A percentile compares a stretch with the other conserved stretches of the same genome.
Evolutionary conservation across 1,140 invertebrate species (phyloP).

Genomic region (Drosophila cardini): DNA sequence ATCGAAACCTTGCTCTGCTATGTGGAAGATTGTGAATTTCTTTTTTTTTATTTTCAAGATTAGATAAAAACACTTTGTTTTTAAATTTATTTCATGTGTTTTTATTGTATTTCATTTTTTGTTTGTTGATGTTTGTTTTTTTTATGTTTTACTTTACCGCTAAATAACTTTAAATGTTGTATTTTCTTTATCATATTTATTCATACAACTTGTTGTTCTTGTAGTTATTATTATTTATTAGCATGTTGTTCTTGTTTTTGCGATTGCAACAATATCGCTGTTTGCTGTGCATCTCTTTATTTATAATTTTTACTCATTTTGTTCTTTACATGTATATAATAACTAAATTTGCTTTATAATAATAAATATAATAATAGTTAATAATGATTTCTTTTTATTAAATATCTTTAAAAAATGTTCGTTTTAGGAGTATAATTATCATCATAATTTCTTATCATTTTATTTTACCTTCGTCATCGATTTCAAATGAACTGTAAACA

Average conservation of each 20-base stretch:
- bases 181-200: conserved; percentile 62
- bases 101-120: conserved; percentile 83
- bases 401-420: conserved; percentile 81
- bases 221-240: conserved; percentile 53
- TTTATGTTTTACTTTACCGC: conserved; percentile 69
- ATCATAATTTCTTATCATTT: conserved; percentile 61
- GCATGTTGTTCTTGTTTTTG: conserved; percentile 49
- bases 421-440: conserved; percentile 77
- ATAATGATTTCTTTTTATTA: conserved; percentile 82
- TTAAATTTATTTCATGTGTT: conserved; percentile 76
- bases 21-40: neutral
- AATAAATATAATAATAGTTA: conserved; percentile 78
- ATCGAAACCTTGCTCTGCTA: conserved; percentile 97
- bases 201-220: conserved; percentile 43
- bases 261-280: conserved; percentile 43
- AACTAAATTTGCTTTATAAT: conserved; percentile 82
- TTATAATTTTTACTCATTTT: conserved; percentile 56
- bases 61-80: conserved; percentile 54
- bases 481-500: conserved; percentile 40
- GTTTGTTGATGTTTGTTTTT: conserved; percentile 63
- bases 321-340: conserved; percentile 70
- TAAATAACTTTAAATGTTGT: conserved; percentile 82
- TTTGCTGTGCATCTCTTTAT: conserved; percentile 52
- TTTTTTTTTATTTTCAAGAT: conserved; percentile 7
- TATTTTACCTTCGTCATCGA: conserved; percentile 52